These are phyloP conservation scores for Myotis brandtii DNA, from an alignment of 2,113 vertebrate species.

Conservation along the genomic window DNA sequence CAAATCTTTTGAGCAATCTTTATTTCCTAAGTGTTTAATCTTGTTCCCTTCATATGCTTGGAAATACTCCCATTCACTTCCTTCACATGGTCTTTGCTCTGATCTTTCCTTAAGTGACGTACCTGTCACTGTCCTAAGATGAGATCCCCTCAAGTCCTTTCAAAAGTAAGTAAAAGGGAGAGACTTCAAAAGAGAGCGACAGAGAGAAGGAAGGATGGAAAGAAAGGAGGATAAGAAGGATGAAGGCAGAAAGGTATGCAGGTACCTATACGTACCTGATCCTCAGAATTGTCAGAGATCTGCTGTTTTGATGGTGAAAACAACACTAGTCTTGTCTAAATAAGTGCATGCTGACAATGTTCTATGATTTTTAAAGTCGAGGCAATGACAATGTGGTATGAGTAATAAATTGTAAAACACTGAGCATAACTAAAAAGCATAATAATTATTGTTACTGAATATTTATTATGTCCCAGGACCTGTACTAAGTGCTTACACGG, in stretches of 20 bases:
- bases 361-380: neutral
- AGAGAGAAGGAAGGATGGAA: neutral
- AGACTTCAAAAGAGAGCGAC: neutral
- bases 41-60: neutral
- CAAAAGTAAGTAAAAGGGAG: neutral
- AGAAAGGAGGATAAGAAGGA: neutral
- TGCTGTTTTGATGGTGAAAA: neutral
- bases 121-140: neutral
- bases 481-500: neutral
- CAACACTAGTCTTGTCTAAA: neutral
- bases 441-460: neutral
- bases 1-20: conserved; percentile 9
- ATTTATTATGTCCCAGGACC: neutral
- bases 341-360: neutral
- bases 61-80: neutral
- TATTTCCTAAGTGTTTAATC: neutral
- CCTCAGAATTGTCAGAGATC: neutral
- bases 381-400: neutral
- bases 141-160: neutral
- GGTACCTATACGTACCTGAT: neutral
- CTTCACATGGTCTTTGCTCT: neutral
- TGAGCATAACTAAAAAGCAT: neutral
- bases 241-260: neutral
- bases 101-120: neutral
- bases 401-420: neutral